phyloP scores from a whole-genome alignment of 2,113 vertebrate genomes.

The Chaetodon trifascialis region DNA sequence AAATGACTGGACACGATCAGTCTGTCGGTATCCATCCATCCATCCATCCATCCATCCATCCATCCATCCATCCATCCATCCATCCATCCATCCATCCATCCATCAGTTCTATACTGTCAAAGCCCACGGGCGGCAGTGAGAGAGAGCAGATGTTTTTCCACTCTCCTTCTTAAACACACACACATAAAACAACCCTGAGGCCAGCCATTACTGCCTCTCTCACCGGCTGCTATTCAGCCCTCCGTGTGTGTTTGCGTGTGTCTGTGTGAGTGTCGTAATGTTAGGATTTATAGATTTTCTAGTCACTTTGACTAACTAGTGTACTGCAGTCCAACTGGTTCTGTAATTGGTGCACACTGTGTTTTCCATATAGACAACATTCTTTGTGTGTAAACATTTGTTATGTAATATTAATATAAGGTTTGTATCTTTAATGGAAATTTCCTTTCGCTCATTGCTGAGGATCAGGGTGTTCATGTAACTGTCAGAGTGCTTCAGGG shows the following conservation, averaged over 20 bases:
- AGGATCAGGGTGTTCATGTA: neutral
- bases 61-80: constrained; percentile 1
- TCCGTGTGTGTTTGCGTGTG: constrained; percentile 10
- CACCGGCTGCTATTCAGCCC: constrained; percentile 12
- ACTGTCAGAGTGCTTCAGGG: neutral
- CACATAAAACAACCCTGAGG: constrained; percentile 20
- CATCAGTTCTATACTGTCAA: constrained; percentile 11
- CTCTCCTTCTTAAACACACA: constrained; percentile 15
- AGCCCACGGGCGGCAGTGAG: constrained; percentile 7
- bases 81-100: neutral
- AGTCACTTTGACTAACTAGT: constrained; percentile 6
- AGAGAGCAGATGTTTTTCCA: constrained; percentile 56
- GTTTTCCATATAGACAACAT: neutral
- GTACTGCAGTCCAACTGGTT: neutral
- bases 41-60: constrained; percentile 7
- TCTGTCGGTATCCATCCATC: constrained; percentile 25
- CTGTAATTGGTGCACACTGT: neutral
- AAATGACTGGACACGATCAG: neutral
- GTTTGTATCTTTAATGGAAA: neutral
- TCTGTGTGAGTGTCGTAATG: neutral
- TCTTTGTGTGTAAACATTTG: neutral
- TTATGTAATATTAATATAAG: too few species aligned
- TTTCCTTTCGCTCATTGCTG: neutral
- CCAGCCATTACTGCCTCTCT: constrained; percentile 40
- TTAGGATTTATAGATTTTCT: constrained; percentile 41